A percentile compares a stretch with the other conserved stretches of the same genome.
These are phyloP conservation scores for Arrhamphus sclerolepis DNA, from an alignment of 2,797 vertebrate species.

Conservation along the genomic window DNA sequence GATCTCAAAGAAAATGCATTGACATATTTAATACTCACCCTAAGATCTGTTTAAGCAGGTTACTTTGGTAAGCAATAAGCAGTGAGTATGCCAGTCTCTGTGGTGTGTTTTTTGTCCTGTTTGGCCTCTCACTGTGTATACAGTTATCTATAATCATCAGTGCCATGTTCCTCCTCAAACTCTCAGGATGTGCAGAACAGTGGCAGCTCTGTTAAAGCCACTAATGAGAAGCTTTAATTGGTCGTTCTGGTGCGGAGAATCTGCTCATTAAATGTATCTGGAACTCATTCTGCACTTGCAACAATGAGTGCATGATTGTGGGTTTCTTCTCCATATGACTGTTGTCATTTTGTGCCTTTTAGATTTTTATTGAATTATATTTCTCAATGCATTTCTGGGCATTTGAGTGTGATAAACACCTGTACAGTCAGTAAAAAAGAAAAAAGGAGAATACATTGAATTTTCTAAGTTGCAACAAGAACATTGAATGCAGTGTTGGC, in stretches of 20 bases:
- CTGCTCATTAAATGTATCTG: conserved; percentile 67
- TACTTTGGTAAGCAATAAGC: conserved; percentile 7
- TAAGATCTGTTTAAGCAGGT: too few relatives aligned
- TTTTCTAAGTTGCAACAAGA: too few relatives aligned
- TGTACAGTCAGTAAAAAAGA: too few relatives aligned
- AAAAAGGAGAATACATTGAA: too few relatives aligned
- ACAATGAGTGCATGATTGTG: conserved; percentile 19
- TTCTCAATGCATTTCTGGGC: conserved; percentile 8
- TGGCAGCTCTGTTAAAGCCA: conserved; percentile 64
- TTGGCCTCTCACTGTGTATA: conserved; percentile 22
- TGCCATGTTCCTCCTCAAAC: conserved; percentile 54
- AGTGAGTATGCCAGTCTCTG: neutral
- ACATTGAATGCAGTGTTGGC: too few relatives aligned
- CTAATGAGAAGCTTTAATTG: conserved; percentile 80
- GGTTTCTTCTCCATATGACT: neutral
- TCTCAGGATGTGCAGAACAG: conserved; percentile 69
- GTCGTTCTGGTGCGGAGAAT: conserved; percentile 70
- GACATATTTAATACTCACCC: too few relatives aligned
- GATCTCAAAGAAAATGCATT: too few relatives aligned
- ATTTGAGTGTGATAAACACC: neutral
- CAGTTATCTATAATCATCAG: conserved; percentile 59
- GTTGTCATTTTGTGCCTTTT: neutral
- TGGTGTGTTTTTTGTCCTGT: conserved; percentile 28
- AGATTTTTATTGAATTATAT: neutral
- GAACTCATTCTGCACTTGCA: conserved; percentile 20